Evolutionary conservation across 92 coral and sea anemone genomes (phyloP), one percentile per base, ranked within the genome.

Genomic region (Actinostola sp.): DNA sequence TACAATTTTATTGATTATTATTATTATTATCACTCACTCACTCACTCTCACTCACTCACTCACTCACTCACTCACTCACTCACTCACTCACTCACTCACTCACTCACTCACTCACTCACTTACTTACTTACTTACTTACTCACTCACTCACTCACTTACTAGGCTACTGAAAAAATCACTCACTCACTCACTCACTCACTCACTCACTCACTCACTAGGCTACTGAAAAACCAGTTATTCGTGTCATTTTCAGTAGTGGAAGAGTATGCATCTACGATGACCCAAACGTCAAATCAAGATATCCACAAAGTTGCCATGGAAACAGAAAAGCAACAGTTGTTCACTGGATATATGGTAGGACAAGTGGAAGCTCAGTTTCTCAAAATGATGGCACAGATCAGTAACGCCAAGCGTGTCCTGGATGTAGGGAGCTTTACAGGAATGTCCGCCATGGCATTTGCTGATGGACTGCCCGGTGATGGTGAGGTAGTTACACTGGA

Each of bases 381-480:
- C 15, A 82, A 82, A 75, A 82, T 82, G 87, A 68, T 73, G 75
- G 68, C 65, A 0, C 81, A 73, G 45, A 61, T 82, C 28, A 46
- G 67, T 28, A 68, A 70, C 34, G 87, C 87, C 19, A 74, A 45
- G 36, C 71, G 82, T 12, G 74, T 75, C 38, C 69, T 82, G 24
- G 87, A 82, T 20, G 67, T 82, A 6, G 87, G 87, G 36, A 82
- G 82, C 16, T 82, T 82, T 19, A 82, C 87, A 2, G 87, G 87
- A 9, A 82, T 82, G 87, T 82, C 87, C 4, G 87, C 87, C 61
- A 59, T 82, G 73, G 87, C 87, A 27, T 73, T 82, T 20, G 87
- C 87, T 21, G 87, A 82, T 13, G 87, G 82, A 10, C 17, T 75
- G 1, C 87, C 87, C 35, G 35, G 17, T 13, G 64, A 66, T 34